Evolutionary conservation across 2,888 invertebrate species (phyloP).

Genomic region (Plebejus melissa): DNA sequence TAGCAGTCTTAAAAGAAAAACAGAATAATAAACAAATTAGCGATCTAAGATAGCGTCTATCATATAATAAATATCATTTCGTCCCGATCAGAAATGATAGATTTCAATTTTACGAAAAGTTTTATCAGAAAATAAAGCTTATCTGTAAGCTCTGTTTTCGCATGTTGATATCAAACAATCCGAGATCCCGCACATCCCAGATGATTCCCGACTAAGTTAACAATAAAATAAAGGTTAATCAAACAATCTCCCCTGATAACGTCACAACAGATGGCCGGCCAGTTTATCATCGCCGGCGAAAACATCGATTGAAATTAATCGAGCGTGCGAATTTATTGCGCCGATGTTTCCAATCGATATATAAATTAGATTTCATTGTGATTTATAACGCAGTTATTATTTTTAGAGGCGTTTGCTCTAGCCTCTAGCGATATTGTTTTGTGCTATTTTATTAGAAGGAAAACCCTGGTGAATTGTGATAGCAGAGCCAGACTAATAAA

Average conservation of each 20-base stretch:
- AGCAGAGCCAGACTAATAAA: background rate
- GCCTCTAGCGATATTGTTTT: constrained; percentile 10
- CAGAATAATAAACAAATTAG: background rate
- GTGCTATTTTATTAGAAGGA: background rate
- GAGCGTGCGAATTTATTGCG: constrained; percentile 44
- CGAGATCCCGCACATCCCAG: background rate
- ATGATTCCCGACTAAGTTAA: background rate
- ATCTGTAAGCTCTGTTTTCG: too few species aligned
- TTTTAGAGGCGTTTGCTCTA: constrained; percentile 26
- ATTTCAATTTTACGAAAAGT: too few species aligned
- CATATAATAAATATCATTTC: too few species aligned
- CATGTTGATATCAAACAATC: background rate
- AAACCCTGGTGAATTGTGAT: background rate
- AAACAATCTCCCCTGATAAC: constrained; percentile 37
- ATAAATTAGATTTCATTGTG: constrained; percentile 40
- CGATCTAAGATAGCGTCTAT: background rate
- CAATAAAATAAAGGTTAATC: constrained; percentile 24
- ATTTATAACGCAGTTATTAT: constrained; percentile 22
- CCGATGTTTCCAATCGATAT: constrained; percentile 40
- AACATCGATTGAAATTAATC: constrained; percentile 47
- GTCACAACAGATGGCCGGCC: constrained; percentile 50
- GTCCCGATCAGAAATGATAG: too few species aligned
- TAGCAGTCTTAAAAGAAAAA: background rate
- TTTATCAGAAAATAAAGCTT: background rate
- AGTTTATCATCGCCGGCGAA: constrained; percentile 41